Conservation (phyloP, 2,797 vertebrate species). For the Periparus ater region DNA sequence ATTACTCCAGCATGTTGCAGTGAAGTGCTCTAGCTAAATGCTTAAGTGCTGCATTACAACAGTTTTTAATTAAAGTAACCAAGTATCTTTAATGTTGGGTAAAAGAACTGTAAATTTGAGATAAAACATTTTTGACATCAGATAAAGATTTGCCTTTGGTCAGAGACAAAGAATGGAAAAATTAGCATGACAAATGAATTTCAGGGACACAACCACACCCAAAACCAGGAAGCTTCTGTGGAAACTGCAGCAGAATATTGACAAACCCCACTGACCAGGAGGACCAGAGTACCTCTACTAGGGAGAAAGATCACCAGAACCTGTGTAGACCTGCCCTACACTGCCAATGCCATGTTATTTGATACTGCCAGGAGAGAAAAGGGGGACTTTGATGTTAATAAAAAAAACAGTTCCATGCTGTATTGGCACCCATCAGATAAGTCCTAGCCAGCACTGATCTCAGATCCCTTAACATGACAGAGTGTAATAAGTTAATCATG, state of each 20-base stretch:
- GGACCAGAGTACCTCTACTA: background rate
- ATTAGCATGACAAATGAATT: background rate
- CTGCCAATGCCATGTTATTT: background rate
- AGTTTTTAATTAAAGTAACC: constrained; percentile 39
- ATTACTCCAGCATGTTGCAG: background rate
- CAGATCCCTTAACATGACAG: background rate
- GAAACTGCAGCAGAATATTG: background rate
- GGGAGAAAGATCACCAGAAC: background rate
- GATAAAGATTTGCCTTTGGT: background rate
- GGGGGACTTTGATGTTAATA: background rate
- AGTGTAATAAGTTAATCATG: constrained; percentile 15
- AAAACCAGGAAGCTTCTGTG: background rate
- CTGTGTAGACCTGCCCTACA: background rate
- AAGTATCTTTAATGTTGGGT: constrained; percentile 47
- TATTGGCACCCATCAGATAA: background rate
- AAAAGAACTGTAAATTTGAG: background rate
- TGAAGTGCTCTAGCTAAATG: constrained; percentile 17
- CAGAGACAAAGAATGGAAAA: background rate
- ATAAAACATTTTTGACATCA: background rate
- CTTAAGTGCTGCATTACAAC: background rate
- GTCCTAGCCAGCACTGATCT: background rate
- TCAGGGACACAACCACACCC: background rate
- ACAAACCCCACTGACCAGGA: background rate
- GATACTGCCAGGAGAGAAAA: background rate
- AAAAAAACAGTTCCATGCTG: background rate